Percentiles rank a stretch among this genome's conserved stretches.
phyloP scores from a whole-genome alignment of 1,140 invertebrate genomes.

The Amphibalanus amphitrite region DNA sequence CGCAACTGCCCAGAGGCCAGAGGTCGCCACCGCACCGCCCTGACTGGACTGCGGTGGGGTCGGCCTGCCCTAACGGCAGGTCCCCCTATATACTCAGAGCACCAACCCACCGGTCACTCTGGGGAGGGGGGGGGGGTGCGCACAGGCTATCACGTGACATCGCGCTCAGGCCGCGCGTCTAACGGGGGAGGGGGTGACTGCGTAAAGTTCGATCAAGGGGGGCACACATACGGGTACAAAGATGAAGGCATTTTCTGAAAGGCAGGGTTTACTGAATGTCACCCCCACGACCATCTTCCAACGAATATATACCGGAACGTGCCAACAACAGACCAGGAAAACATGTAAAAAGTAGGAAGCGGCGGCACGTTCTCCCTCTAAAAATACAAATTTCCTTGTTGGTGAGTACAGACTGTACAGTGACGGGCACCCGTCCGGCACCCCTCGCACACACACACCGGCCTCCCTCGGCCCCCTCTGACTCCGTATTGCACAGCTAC shows the following conservation, averaged over 20 bases:
- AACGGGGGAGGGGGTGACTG: not conserved
- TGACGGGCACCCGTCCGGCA: not conserved
- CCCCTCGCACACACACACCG: not conserved
- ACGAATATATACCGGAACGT: not conserved
- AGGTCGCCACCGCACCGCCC: no score
- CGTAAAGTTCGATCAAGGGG: no score
- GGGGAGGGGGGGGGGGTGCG: no score
- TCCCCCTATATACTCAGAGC: no score
- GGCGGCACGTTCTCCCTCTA: not conserved
- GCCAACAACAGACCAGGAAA: not conserved
- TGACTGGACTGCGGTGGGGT: no score
- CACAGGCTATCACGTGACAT: not conserved
- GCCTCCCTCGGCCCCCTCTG: not conserved
- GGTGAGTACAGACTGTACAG: not conserved
- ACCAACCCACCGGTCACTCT: no score
- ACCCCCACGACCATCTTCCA: not conserved
- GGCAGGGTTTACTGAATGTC: not conserved
- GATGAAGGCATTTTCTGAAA: slow-evolving; percentile 1
- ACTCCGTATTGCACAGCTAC: not conserved
- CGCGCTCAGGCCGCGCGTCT: no score
- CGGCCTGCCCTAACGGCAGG: no score
- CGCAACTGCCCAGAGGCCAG: no score
- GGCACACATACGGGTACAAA: not conserved
- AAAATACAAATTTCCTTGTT: not conserved
- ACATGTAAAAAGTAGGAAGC: not conserved